Evolutionary conservation across 2,113 vertebrate species (phyloP).

Genomic region (Nothobranchius furzeri): DNA sequence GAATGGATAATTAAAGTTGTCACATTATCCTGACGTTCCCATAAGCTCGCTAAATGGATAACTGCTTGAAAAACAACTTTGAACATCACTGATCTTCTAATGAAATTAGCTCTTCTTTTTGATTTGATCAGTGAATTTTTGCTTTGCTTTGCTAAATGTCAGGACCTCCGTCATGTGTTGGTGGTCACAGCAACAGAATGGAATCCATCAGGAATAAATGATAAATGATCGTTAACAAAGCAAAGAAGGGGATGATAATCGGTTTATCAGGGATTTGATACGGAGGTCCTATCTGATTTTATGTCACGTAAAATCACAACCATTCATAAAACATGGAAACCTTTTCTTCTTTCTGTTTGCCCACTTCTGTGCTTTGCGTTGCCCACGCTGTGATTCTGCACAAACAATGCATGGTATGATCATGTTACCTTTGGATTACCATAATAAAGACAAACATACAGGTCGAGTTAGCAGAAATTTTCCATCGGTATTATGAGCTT

Average conservation of each 20-base stretch:
- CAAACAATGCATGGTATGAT: neutral
- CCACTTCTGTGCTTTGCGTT: neutral
- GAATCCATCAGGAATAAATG: constrained; percentile 34
- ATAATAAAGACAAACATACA: constrained; percentile 5
- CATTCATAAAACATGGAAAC: constrained; percentile 5
- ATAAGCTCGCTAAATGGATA: constrained; percentile 51
- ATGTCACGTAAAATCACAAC: neutral
- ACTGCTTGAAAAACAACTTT: constrained; percentile 49
- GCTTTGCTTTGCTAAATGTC: constrained; percentile 43
- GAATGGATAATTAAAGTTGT: constrained; percentile 61
- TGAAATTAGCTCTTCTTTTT: constrained; percentile 45
- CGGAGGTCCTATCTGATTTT: neutral
- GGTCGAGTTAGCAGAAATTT: neutral
- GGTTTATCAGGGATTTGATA: constrained; percentile 10
- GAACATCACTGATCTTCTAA: constrained; percentile 44
- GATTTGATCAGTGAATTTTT: constrained; percentile 43
- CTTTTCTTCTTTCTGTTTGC: neutral
- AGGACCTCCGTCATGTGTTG: constrained; percentile 30
- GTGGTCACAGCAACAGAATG: constrained; percentile 8
- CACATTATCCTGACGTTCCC: constrained; percentile 54
- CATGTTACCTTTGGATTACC: neutral
- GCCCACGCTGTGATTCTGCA: neutral
- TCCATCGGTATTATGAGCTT: neutral
- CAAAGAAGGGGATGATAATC: neutral
- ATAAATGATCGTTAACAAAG: constrained; percentile 31